Evolutionary conservation across 2,113 vertebrate genomes (phyloP).

Genomic region (Oncorhynchus tshawytscha): DNA sequence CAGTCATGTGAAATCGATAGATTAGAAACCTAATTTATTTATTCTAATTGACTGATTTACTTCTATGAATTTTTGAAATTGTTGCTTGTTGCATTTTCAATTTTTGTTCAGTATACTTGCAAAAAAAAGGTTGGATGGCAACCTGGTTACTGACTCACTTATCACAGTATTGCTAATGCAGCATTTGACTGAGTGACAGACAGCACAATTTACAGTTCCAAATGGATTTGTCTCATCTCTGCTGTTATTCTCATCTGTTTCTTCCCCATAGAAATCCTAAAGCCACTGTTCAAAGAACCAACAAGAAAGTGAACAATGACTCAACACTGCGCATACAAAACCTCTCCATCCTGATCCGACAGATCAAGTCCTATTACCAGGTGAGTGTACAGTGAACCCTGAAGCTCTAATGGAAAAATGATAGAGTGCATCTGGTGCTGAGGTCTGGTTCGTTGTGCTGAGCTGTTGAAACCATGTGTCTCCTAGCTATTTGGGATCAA

Average conservation of each 20-base stretch:
- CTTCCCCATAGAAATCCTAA: constrained; percentile 85
- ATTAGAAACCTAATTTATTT: no score
- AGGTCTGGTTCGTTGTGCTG: neutral
- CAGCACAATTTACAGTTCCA: neutral
- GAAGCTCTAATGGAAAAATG: neutral
- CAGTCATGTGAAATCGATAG: no score
- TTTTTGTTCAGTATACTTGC: no score
- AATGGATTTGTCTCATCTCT: neutral
- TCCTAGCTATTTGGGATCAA: neutral
- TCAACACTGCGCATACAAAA: constrained; percentile 92
- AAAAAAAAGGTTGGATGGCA: no score
- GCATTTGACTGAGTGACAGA: neutral
- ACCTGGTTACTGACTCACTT: constrained; percentile 6
- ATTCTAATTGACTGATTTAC: no score
- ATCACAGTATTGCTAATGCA: constrained; percentile 31
- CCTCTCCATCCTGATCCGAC: constrained; percentile 88
- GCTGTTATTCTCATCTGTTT: neutral
- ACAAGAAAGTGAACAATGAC: constrained; percentile 96
- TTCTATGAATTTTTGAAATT: no score
- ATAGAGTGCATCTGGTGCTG: neutral
- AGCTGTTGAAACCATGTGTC: neutral
- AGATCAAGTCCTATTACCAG: constrained; percentile 96
- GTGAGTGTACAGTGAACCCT: constrained; percentile 71
- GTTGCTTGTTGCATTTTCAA: no score
- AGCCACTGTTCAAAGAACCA: constrained; percentile 86